A percentile compares a stretch with the other conserved stretches of the same genome.
Conservation (phyloP, 2,888 invertebrate species). For the Panzeria rudis region DNA sequence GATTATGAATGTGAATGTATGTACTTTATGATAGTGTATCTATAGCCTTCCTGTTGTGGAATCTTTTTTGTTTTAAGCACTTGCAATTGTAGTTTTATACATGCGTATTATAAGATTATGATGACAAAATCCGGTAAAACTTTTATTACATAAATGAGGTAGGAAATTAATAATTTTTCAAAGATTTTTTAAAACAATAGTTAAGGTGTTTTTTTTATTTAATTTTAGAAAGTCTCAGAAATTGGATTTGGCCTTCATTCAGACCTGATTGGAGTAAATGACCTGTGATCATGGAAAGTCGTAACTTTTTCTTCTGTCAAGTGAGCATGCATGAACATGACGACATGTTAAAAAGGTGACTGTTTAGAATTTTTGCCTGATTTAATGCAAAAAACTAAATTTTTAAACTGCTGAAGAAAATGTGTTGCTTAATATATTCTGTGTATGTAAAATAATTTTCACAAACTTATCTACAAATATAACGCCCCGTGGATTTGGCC, state of each 20-base stretch:
- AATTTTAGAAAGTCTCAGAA: background rate
- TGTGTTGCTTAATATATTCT: too few species aligned
- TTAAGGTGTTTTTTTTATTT: background rate
- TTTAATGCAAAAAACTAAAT: too few species aligned
- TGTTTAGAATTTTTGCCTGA: too few species aligned
- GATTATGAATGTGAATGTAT: constrained; percentile 5
- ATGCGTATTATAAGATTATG: constrained; percentile 31
- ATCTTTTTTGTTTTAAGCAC: background rate
- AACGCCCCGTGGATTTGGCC: too few species aligned
- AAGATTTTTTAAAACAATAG: constrained; percentile 10
- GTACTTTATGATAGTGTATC: background rate
- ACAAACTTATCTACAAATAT: too few species aligned
- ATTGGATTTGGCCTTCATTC: too few species aligned
- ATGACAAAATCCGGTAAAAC: constrained; percentile 54
- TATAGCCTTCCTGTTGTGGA: background rate
- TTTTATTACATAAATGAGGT: constrained; percentile 32
- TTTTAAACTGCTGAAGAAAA: too few species aligned
- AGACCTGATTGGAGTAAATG: too few species aligned
- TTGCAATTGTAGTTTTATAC: background rate
- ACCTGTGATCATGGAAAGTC: background rate
- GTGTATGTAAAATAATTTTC: too few species aligned
- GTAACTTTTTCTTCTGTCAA: background rate
- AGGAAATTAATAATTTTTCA: constrained; percentile 45
- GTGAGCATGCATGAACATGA: too few species aligned
- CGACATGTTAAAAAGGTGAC: too few species aligned